Conservation (phyloP, 2,888 invertebrate species). For the Pristionchus maxplancki region DNA sequence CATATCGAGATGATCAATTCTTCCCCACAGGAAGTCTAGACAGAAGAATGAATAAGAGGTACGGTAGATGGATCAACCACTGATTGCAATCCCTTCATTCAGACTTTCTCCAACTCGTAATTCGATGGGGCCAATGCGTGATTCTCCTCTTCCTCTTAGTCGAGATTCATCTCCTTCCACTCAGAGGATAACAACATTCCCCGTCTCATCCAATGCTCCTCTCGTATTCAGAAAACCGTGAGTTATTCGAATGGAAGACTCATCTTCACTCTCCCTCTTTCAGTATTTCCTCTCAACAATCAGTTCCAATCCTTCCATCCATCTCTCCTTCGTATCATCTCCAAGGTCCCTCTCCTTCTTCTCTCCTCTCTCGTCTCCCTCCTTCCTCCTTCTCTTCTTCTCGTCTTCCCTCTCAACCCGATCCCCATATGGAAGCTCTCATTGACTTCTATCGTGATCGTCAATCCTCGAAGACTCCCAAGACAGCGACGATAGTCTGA, state of each 20-base stretch:
- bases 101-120: constrained; percentile 17
- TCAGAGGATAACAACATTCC: constrained; percentile 66
- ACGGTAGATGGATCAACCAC: background rate
- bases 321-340: constrained; percentile 42
- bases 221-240: constrained; percentile 44
- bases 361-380: constrained; percentile 41
- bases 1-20: background rate
- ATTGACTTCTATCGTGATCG: constrained; percentile 56
- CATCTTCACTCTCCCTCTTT: background rate
- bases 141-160: background rate
- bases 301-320: constrained; percentile 32
- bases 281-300: constrained; percentile 29
- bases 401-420: constrained; percentile 57
- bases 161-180: constrained; percentile 54
- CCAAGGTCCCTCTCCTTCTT: background rate
- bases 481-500: constrained; percentile 70
- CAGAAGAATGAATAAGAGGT: constrained; percentile 47
- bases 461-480: constrained; percentile 54
- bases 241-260: background rate
- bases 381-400: constrained; percentile 55
- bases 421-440: constrained; percentile 71
- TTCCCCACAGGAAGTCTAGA: constrained; percentile 50
- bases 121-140: constrained; percentile 1
- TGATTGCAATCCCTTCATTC: background rate
- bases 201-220: constrained; percentile 56